Evolutionary conservation across 2,797 vertebrate species (phyloP).

Genomic region (Poecilia wingei): DNA sequence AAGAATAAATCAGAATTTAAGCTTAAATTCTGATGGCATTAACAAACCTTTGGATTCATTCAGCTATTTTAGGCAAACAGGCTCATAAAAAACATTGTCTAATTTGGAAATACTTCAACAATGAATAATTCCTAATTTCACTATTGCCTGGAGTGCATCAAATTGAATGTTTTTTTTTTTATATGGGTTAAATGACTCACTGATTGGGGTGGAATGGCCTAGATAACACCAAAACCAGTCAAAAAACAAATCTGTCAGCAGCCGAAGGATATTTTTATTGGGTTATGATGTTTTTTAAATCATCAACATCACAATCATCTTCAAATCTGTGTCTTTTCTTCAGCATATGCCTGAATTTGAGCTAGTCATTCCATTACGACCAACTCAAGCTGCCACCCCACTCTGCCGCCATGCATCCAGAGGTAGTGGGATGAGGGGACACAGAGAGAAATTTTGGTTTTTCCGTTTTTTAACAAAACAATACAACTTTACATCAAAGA

Average conservation of each 20-base stretch:
- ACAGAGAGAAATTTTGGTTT: conserved; percentile 4
- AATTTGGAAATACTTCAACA: neutral
- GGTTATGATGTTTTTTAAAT: too few species aligned
- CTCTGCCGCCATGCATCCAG: conserved; percentile 68
- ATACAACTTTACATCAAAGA: too few species aligned
- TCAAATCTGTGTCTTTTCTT: too few species aligned
- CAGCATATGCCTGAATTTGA: too few species aligned
- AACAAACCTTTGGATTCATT: neutral
- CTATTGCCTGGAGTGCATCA: neutral
- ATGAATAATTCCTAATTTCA: neutral
- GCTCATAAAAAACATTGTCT: neutral
- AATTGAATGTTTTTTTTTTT: neutral
- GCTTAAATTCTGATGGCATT: neutral
- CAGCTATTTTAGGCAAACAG: neutral
- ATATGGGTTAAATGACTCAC: neutral
- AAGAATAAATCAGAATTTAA: neutral
- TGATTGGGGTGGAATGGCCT: neutral
- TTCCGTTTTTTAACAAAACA: too few species aligned
- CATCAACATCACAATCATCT: too few species aligned
- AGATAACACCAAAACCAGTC: neutral
- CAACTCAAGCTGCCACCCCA: conserved; percentile 69
- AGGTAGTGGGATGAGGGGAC: conserved; percentile 29
- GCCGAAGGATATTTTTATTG: neutral
- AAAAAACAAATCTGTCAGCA: neutral
- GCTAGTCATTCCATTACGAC: too few species aligned